Percentiles rank a stretch among this genome's conserved stretches.
Evolutionary conservation across 2,113 vertebrate species (phyloP).

Genomic region (Myiopsitta monachus): DNA sequence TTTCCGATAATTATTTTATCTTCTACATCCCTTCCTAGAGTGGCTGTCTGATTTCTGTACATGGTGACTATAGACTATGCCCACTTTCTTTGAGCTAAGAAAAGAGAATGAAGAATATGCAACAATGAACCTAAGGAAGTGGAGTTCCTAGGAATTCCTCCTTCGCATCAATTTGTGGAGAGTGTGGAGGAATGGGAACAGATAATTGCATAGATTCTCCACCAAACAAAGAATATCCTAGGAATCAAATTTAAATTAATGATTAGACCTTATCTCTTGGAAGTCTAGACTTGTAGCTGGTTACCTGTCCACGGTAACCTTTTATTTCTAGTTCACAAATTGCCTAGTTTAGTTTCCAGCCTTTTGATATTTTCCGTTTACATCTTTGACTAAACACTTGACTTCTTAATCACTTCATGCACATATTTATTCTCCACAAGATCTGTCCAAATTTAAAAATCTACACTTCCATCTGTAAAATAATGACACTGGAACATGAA

Average conservation of each 20-base stretch:
- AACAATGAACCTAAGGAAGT: background rate
- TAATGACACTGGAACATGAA: background rate
- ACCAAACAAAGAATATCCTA: background rate
- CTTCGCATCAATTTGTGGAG: background rate
- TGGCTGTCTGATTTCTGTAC: background rate
- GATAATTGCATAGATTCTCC: background rate
- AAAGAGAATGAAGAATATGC: too few relatives aligned
- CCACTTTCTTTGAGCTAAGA: background rate
- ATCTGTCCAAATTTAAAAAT: background rate
- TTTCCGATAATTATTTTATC: background rate
- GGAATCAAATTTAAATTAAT: background rate
- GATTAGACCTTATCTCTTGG: background rate
- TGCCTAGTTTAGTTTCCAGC: background rate
- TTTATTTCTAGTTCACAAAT: background rate
- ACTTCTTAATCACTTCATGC: background rate
- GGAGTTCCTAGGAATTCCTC: background rate
- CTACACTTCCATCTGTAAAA: background rate
- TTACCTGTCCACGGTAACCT: background rate
- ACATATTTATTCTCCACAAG: background rate
- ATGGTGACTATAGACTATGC: background rate
- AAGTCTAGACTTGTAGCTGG: background rate
- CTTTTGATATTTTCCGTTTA: background rate
- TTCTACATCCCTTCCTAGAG: background rate
- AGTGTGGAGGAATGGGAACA: background rate
- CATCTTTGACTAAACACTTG: background rate